These are phyloP conservation scores for Opisthograptis luteolata DNA, from an alignment of 2,888 invertebrate genomes.

Conservation along the genomic window DNA sequence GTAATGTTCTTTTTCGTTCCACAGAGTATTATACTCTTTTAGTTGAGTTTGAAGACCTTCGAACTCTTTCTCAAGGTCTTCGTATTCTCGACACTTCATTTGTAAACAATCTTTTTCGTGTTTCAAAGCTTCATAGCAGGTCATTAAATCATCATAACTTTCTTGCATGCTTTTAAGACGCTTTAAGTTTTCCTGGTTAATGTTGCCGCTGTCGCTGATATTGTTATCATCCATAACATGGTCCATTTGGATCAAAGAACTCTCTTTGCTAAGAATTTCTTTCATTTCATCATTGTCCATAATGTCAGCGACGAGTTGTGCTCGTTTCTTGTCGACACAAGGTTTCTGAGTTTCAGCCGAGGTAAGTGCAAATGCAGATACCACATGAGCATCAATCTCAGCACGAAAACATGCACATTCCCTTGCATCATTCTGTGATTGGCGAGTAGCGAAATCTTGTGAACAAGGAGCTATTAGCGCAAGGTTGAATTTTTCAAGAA, in stretches of 20 bases:
- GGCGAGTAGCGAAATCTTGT: conserved; percentile 43
- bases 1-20: conserved; percentile 76
- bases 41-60: conserved; percentile 58
- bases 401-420: conserved; percentile 65
- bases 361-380: conserved; percentile 58
- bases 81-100: conserved; percentile 59
- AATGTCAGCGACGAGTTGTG: conserved; percentile 74
- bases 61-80: conserved; percentile 65
- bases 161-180: conserved; percentile 69
- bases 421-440: conserved; percentile 18
- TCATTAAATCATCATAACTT: conserved; percentile 68
- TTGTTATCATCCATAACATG: conserved; percentile 41
- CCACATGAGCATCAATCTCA: conserved; percentile 53
- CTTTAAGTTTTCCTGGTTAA: conserved; percentile 64
- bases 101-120: conserved; percentile 63
- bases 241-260: conserved; percentile 38
- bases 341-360: conserved; percentile 49
- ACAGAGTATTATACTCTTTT: conserved; percentile 66
- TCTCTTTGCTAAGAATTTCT: conserved; percentile 66
- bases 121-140: conserved; percentile 68
- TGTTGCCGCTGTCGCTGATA: conserved; percentile 50
- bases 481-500: conserved; percentile 73
- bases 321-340: conserved; percentile 61
- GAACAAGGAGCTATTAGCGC: conserved; percentile 74
- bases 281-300: conserved; percentile 76